Conservation (phyloP, 2,797 vertebrate species). For the Clamator glandarius region DNA sequence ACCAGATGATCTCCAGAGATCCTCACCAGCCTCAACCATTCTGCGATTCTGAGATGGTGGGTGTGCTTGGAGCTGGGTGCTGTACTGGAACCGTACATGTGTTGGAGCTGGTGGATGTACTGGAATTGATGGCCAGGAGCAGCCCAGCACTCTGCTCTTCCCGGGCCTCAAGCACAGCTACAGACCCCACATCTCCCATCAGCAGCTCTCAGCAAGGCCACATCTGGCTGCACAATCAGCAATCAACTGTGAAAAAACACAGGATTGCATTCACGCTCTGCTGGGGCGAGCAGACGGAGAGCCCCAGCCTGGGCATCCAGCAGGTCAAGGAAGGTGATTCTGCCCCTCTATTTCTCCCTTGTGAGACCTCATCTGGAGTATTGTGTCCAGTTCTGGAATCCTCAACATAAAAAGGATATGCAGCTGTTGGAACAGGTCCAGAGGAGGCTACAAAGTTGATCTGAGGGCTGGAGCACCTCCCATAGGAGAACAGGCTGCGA, state of each 20-base stretch:
- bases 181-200: background rate
- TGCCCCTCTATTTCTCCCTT: too few relatives aligned
- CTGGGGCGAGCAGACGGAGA: too few relatives aligned
- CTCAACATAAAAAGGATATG: too few relatives aligned
- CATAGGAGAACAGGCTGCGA: too few relatives aligned
- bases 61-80: background rate
- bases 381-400: too few relatives aligned
- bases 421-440: too few relatives aligned
- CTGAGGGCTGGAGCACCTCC: too few relatives aligned
- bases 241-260: accelerated
- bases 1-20: background rate
- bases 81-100: background rate
- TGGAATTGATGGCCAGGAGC: background rate
- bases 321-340: too few relatives aligned
- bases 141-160: background rate
- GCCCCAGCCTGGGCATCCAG: too few relatives aligned
- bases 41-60: background rate
- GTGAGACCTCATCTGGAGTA: too few relatives aligned
- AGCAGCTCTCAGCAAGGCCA: background rate
- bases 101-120: background rate
- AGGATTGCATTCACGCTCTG: background rate
- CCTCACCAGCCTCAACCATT: background rate
- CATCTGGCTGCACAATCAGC: background rate
- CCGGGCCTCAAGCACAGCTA: background rate
- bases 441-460: too few relatives aligned